Base-by-base conservation (phyloP, 2,797 vertebrate species). In the Hippopotamyrus pictus region DNA sequence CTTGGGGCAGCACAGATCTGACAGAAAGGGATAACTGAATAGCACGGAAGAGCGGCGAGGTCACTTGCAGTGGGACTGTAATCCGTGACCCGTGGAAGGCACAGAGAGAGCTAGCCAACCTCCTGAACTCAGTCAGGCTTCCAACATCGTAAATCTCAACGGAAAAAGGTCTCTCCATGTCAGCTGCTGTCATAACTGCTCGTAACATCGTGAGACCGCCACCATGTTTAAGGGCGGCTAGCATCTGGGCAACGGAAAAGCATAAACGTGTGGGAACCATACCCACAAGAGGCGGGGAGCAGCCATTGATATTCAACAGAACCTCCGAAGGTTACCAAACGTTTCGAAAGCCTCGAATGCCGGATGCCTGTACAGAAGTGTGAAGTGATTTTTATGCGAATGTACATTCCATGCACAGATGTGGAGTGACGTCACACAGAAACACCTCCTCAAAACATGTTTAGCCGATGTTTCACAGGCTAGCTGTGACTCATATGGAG, bases 21-120 rank as follows among this genome's bases (percentile, higher is more conserved):
- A 95, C 95, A 95, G 91, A 93, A 90, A 90, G 91, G 91, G 92
- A 94, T 96, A 95, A 95, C 25, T 82, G 44, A 93, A 93, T 93
- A 59, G 86, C 88, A 88, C 90, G 33, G 91, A 91, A 90, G 88
- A 90, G 91, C 93, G 88, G 37, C 88, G 89, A 92, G 92, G 73
- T 87, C 2, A 53, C 84, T 48, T 90, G 54, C 86, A 44, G 50
- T 4, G 88, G 82, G 82, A 88, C 25, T 7, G 3, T 88, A 91
- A 91, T 91, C 90, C 89, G 87, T 93, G 93, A 94, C 93, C 94
- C 92, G 22, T 88, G 57, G 46, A 51, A 90, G 79, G 62, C 89
- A 57, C 89, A 86, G 33, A 84, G 83, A 89, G 88, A 84, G 89
- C 62, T 7, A 87, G 69, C 89, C 73, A 19, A 33, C 41, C 48